These are phyloP conservation scores for Euphydryas editha DNA, from an alignment of 2,888 invertebrate species.

Conservation along the genomic window DNA sequence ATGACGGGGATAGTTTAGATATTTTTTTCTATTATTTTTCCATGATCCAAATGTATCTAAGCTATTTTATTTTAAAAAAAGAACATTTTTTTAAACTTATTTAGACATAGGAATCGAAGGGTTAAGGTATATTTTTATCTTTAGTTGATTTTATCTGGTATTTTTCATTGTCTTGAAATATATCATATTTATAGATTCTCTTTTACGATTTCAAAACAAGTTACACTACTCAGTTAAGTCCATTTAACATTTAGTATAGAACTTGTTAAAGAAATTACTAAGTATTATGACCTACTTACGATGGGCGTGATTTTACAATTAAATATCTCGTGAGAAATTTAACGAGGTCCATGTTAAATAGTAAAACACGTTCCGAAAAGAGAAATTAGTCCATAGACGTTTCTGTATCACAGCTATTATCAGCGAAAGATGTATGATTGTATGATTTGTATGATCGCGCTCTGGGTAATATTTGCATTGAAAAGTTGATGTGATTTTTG, in stretches of 20 bases:
- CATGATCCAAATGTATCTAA: too few relatives aligned
- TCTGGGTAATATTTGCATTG: too few relatives aligned
- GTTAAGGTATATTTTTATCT: too few relatives aligned
- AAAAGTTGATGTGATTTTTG: too few relatives aligned
- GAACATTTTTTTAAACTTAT: too few relatives aligned
- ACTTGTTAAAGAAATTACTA: slow-evolving; percentile 18
- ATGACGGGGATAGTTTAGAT: too few relatives aligned
- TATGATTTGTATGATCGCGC: neutral
- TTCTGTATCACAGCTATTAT: neutral
- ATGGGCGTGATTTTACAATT: slow-evolving; percentile 31
- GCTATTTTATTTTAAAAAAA: too few relatives aligned
- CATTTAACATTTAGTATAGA: slow-evolving; percentile 6
- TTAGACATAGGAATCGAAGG: too few relatives aligned
- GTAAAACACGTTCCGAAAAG: slow-evolving; percentile 10
- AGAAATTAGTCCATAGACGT: slow-evolving; percentile 18
- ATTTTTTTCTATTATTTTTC: too few relatives aligned
- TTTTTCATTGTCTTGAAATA: too few relatives aligned
- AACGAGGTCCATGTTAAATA: slow-evolving; percentile 22
- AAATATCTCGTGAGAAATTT: slow-evolving; percentile 24
- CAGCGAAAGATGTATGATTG: neutral
- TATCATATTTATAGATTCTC: too few relatives aligned
- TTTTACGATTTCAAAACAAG: neutral
- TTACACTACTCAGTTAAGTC: neutral
- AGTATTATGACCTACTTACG: slow-evolving; percentile 17
- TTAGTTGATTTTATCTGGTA: too few relatives aligned